phyloP scores from a whole-genome alignment of 2,113 vertebrate species.

The Climacteris rufus region DNA sequence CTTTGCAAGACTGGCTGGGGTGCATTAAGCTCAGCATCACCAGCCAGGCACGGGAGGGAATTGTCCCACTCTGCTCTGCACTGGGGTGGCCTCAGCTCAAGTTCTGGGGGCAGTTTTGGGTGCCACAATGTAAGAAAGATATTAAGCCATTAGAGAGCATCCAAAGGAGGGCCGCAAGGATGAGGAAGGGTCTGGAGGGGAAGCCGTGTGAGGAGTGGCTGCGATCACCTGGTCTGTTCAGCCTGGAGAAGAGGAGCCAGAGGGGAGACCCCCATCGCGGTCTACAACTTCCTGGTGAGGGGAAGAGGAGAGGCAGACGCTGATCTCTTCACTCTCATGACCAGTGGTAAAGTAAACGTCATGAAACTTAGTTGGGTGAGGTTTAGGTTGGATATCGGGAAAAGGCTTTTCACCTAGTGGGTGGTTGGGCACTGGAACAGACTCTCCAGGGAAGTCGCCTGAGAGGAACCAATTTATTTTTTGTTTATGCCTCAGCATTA shows the following conservation, averaged over 20 bases:
- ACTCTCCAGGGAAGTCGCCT: too few species aligned
- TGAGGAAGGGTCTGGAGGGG: not conserved
- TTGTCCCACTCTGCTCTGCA: fast-evolving
- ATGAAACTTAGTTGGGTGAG: not conserved
- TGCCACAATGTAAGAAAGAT: not conserved
- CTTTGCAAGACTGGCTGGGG: not conserved
- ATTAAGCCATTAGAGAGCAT: not conserved
- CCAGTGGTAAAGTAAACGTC: too few species aligned
- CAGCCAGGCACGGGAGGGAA: not conserved
- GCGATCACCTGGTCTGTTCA: not conserved
- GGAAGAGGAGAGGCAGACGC: not conserved
- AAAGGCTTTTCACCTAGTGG: not conserved
- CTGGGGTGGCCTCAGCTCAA: fast-evolving
- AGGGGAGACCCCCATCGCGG: too few species aligned
- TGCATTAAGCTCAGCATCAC: fast-evolving
- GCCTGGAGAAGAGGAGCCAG: not conserved
- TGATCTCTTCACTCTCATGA: too few species aligned
- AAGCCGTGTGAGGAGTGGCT: fast-evolving
- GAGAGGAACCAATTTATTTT: too few species aligned
- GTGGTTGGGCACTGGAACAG: not conserved
- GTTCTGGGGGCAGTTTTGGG: not conserved
- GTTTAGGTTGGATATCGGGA: not conserved
- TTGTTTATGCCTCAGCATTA: too few species aligned
- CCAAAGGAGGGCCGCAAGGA: fast-evolving
- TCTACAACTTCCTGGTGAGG: not conserved